Evolutionary conservation across 2,888 invertebrate genomes (phyloP).

Genomic region (Synergus laeviventris): DNA sequence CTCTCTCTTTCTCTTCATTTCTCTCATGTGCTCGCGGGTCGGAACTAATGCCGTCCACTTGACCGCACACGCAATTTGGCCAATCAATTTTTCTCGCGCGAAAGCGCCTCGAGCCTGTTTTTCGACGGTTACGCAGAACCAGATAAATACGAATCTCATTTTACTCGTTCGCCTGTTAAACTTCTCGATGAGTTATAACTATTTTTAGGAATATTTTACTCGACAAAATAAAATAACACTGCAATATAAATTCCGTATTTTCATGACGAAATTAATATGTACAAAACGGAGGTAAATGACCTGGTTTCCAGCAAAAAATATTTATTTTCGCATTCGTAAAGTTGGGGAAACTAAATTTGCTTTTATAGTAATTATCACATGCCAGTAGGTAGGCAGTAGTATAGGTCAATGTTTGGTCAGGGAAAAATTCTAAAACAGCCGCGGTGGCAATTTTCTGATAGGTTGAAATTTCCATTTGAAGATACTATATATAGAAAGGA

Average conservation of each 20-base stretch:
- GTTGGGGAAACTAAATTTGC: no score
- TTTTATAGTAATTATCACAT: no score
- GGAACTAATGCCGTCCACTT: conserved; percentile 67
- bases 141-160: conserved; percentile 13
- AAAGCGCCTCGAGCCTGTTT: conserved; percentile 51
- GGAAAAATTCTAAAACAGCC: no score
- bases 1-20: conserved; percentile 33
- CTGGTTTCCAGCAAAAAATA: no score
- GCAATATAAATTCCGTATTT: not conserved
- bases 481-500: not conserved
- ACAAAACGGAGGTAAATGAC: no score
- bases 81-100: conserved; percentile 69
- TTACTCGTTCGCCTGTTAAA: not conserved
- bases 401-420: no score
- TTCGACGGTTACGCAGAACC: conserved; percentile 14
- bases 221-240: not conserved
- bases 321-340: no score
- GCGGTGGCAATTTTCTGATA: no score
- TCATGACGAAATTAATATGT: no score
- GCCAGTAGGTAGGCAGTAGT: no score
- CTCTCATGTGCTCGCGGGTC: conserved; percentile 51
- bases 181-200: not conserved
- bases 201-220: not conserved
- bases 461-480: not conserved
- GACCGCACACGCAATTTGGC: conserved; percentile 53